phyloP scores from a whole-genome alignment of 2,113 vertebrate genomes.

The Ictidomys tridecemlineatus region DNA sequence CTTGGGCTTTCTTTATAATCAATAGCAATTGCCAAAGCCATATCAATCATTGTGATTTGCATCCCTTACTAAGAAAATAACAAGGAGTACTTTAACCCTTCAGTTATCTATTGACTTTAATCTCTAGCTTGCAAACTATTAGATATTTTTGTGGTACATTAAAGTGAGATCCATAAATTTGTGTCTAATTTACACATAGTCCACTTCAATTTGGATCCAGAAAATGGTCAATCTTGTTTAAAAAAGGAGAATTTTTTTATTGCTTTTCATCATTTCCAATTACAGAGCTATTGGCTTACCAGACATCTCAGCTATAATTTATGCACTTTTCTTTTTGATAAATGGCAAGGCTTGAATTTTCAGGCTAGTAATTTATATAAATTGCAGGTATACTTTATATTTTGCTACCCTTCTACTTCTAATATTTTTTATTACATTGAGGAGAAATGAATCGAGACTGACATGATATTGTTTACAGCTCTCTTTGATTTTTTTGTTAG shows the following conservation, averaged over 20 bases:
- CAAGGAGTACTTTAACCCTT: not conserved
- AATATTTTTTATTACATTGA: constrained; percentile 50
- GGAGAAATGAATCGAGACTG: constrained; percentile 47
- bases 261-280: constrained; percentile 43
- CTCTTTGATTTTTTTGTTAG: not conserved
- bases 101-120: constrained; percentile 37
- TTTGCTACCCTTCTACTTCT: constrained; percentile 26
- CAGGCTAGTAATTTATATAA: constrained; percentile 60
- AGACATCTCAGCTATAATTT: constrained; percentile 32
- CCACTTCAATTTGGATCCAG: constrained; percentile 35
- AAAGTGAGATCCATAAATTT: constrained; percentile 24
- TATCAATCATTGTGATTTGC: constrained; percentile 4
- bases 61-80: constrained; percentile 42
- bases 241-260: constrained; percentile 17
- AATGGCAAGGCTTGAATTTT: constrained; percentile 52
- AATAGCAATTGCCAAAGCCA: not conserved
- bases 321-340: constrained; percentile 26
- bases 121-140: not conserved
- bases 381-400: constrained; percentile 48
- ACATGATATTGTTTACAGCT: not conserved
- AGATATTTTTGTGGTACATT: not conserved
- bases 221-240: constrained; percentile 27
- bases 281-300: constrained; percentile 26
- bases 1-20: constrained; percentile 60
- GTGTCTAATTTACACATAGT: constrained; percentile 43